These are phyloP conservation scores for Megatriorchis doriae DNA, from an alignment of 2,113 vertebrate genomes.

Conservation along the genomic window DNA sequence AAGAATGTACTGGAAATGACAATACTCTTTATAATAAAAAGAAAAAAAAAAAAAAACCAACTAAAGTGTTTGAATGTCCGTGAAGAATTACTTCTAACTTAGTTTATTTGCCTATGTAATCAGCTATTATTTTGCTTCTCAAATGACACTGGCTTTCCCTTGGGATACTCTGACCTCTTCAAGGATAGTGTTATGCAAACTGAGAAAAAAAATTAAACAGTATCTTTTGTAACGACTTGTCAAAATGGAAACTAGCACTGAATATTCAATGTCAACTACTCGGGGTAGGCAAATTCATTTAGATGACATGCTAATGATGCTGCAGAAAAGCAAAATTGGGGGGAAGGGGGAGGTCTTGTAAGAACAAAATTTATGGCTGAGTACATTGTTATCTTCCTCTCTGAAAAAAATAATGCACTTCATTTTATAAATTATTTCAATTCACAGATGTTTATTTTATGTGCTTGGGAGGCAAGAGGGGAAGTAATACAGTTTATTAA, in stretches of 20 bases:
- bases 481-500: neutral
- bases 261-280: neutral
- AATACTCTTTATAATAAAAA: neutral
- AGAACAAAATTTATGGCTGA: neutral
- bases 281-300: neutral
- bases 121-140: neutral
- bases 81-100: neutral
- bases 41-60: neutral
- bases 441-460: neutral
- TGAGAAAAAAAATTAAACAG: neutral
- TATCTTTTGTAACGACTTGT: neutral
- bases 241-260: neutral
- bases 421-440: neutral
- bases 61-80: neutral
- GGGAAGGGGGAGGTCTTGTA: neutral
- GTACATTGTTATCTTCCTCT: neutral
- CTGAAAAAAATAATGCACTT: neutral
- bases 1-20: neutral
- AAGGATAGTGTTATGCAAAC: neutral
- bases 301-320: neutral
- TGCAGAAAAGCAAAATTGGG: neutral
- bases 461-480: neutral
- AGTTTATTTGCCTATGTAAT: neutral
- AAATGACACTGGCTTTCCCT: neutral
- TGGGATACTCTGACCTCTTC: neutral